Percentiles rank a stretch among this genome's conserved stretches.
These are phyloP conservation scores for Lochmaea capreae DNA, from an alignment of 2,888 invertebrate genomes.

Conservation along the genomic window DNA sequence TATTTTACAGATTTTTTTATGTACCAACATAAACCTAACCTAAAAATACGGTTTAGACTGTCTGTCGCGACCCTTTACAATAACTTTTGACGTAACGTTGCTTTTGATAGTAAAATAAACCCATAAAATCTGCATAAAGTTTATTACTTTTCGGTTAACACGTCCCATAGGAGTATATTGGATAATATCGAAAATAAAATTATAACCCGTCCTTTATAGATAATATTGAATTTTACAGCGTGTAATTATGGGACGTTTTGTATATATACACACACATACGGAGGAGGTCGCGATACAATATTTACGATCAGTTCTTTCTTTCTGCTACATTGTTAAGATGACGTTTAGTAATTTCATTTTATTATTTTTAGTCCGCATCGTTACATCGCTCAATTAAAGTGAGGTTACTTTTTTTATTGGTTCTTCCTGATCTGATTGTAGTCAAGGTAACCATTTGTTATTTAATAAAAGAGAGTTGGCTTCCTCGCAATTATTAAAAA, in stretches of 20 bases:
- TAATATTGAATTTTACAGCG: slow-evolving; percentile 33
- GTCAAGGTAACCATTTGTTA: neutral
- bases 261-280: neutral
- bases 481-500: no score
- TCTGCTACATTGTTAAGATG: slow-evolving; percentile 32
- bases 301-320: slow-evolving; percentile 22
- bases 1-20: slow-evolving; percentile 13
- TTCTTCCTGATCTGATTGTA: slow-evolving; percentile 23
- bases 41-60: slow-evolving; percentile 25
- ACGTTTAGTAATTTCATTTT: slow-evolving; percentile 28
- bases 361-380: slow-evolving; percentile 12
- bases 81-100: slow-evolving; percentile 25
- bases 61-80: slow-evolving; percentile 22
- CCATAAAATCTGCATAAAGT: slow-evolving; percentile 34
- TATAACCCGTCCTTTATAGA: slow-evolving; percentile 10
- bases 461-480: no score
- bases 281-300: slow-evolving; percentile 23
- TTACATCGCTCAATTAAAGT: slow-evolving; percentile 20
- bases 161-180: slow-evolving; percentile 27
- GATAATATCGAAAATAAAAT: no score
- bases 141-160: slow-evolving; percentile 37
- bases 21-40: slow-evolving; percentile 6
- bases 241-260: slow-evolving; percentile 26
- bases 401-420: slow-evolving; percentile 15
- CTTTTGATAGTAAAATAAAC: slow-evolving; percentile 22